phyloP scores from a whole-genome alignment of 2,888 invertebrate species.

The Oligia fasciuncula region DNA sequence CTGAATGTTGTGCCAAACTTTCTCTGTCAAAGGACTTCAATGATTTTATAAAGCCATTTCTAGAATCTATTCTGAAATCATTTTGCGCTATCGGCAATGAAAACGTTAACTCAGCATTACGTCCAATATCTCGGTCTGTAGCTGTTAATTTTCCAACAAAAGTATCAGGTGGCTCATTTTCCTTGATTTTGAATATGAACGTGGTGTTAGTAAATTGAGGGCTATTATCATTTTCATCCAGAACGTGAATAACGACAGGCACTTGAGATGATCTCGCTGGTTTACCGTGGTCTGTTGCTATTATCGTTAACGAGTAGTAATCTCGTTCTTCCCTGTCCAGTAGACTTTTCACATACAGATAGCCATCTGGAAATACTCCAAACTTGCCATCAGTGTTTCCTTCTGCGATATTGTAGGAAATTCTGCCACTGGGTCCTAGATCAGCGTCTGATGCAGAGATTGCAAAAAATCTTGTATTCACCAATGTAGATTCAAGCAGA shows the following conservation, averaged over 20 bases:
- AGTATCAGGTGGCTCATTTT: constrained; percentile 96
- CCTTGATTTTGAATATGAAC: constrained; percentile 96
- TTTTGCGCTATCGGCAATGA: constrained; percentile 93
- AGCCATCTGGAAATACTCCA: constrained; percentile 98
- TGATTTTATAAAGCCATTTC: constrained; percentile 97
- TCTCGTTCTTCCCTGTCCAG: constrained; percentile 97
- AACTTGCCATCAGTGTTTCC: constrained; percentile 96
- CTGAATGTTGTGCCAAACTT: constrained; percentile 93
- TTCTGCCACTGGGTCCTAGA: constrained; percentile 94
- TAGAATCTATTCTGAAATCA: constrained; percentile 96
- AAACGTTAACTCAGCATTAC: constrained; percentile 97
- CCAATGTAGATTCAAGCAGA: constrained; percentile 96
- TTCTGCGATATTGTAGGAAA: constrained; percentile 95
- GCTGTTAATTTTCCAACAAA: constrained; percentile 98
- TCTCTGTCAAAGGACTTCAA: constrained; percentile 97
- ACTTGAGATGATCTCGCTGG: constrained; percentile 95
- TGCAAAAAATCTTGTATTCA: constrained; percentile 97
- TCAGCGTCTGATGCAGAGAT: constrained; percentile 97
- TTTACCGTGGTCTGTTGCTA: constrained; percentile 94
- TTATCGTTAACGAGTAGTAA: constrained; percentile 96
- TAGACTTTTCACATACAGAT: constrained; percentile 95
- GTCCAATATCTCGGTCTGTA: constrained; percentile 96
- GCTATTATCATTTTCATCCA: constrained; percentile 99
- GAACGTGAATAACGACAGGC: constrained; percentile 97
- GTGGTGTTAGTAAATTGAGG: constrained; percentile 97